Evolutionary conservation across 1,140 invertebrate species (phyloP).

Genomic region (Macrostomum lignano): DNA sequence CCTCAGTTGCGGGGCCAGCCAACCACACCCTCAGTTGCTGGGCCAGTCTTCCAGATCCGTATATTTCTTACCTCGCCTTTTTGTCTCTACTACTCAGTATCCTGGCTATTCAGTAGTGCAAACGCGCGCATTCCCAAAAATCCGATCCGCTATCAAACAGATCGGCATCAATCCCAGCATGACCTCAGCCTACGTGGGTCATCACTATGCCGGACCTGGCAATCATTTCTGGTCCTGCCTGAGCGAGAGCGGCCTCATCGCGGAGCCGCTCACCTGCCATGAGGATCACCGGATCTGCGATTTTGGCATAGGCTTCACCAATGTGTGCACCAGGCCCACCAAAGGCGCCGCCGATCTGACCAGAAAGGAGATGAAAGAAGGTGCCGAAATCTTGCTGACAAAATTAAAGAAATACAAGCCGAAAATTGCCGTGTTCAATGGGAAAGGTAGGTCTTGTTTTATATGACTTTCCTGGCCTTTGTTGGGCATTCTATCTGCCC

Average conservation of each 20-base stretch:
- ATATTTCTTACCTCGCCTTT: slow-evolving; percentile 1
- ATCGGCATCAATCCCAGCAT: slow-evolving; percentile 74
- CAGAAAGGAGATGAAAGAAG: slow-evolving; percentile 50
- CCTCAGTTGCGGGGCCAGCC: too few species aligned
- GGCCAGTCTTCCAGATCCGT: too few species aligned
- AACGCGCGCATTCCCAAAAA: too few species aligned
- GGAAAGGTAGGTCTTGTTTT: too few species aligned
- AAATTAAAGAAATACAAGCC: slow-evolving; percentile 68
- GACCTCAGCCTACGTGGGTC: slow-evolving; percentile 69
- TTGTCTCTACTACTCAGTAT: slow-evolving; percentile 9
- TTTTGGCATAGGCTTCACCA: slow-evolving; percentile 82
- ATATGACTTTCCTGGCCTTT: too few species aligned
- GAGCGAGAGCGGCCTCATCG: slow-evolving; percentile 63
- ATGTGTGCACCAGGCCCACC: slow-evolving; percentile 71
- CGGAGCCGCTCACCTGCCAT: slow-evolving; percentile 71
- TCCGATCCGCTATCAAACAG: slow-evolving; percentile 29
- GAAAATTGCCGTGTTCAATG: slow-evolving; percentile 90
- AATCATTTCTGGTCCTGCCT: slow-evolving; percentile 93
- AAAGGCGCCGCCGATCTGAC: slow-evolving; percentile 79
- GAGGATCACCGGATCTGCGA: slow-evolving; percentile 71
- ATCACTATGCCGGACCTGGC: slow-evolving; percentile 71
- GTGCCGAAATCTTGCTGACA: slow-evolving; percentile 56
- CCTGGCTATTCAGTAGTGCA: too few species aligned
- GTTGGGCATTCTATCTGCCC: too few species aligned
- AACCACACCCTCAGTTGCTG: too few species aligned